These are phyloP conservation scores for Naja naja DNA, from an alignment of 2,113 vertebrate species.

Conservation along the genomic window DNA sequence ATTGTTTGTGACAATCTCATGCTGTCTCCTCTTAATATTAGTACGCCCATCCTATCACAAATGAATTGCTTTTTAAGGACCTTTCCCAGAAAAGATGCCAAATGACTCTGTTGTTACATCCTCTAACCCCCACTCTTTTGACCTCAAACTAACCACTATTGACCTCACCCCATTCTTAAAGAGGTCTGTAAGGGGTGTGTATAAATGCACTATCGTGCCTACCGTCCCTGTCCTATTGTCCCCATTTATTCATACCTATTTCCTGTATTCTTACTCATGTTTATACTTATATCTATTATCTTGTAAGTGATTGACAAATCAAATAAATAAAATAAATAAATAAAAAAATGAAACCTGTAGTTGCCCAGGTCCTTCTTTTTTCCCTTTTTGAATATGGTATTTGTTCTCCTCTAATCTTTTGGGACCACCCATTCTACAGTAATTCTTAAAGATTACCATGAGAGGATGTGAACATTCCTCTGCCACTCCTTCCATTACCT, in stretches of 20 bases:
- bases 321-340: too few species aligned
- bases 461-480: not conserved
- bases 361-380: not conserved
- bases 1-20: not conserved
- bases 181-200: too few species aligned
- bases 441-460: not conserved
- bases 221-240: too few species aligned
- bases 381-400: not conserved
- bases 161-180: too few species aligned
- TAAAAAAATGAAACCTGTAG: not conserved
- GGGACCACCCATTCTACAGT: not conserved
- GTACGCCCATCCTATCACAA: not conserved
- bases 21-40: not conserved
- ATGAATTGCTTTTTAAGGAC: not conserved
- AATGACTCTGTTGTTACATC: too few species aligned
- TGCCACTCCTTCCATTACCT: not conserved
- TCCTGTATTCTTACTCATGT: too few species aligned
- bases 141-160: too few species aligned
- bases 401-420: not conserved
- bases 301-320: too few species aligned
- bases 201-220: too few species aligned
- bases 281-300: too few species aligned
- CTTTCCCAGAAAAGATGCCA: not conserved
- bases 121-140: too few species aligned
- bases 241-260: too few species aligned